A percentile compares a stretch with the other conserved stretches of the same genome.
Evolutionary conservation across 2,888 invertebrate species (phyloP).

Genomic region (Loripinus fragilis): DNA sequence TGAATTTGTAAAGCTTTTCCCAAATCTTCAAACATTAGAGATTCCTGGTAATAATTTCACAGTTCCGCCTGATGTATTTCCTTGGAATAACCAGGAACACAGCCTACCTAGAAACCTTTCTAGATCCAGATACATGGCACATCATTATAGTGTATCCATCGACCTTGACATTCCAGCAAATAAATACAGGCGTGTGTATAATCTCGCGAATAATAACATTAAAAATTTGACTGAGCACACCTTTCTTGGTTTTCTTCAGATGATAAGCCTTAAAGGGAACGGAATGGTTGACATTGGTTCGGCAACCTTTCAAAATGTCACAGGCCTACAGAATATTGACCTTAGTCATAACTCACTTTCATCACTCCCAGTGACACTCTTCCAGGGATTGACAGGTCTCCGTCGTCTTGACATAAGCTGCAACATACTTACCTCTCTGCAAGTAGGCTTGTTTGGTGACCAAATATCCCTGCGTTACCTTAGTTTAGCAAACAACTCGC

Average conservation of each 20-base stretch:
- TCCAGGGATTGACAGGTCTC: constrained; percentile 20
- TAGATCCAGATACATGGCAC: constrained; percentile 24
- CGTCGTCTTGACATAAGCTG: constrained; percentile 22
- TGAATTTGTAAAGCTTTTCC: constrained; percentile 23
- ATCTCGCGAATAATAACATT: constrained; percentile 28
- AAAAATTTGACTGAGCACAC: constrained; percentile 13
- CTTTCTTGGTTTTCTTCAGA: constrained; percentile 37
- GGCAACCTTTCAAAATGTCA: constrained; percentile 26
- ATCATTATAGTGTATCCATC: constrained; percentile 16
- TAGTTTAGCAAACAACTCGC: constrained; percentile 16
- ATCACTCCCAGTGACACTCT: constrained; percentile 9
- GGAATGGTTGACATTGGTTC: constrained; percentile 14
- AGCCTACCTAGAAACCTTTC: constrained; percentile 34
- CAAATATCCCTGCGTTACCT: neutral
- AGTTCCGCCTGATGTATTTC: constrained; percentile 28
- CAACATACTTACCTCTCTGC: constrained; percentile 5
- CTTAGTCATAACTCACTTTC: constrained; percentile 23
- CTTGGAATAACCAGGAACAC: constrained; percentile 25
- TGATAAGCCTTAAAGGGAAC: constrained; percentile 32
- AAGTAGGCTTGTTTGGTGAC: neutral
- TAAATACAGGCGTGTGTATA: constrained; percentile 25
- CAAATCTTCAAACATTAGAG: constrained; percentile 34
- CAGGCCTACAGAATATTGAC: constrained; percentile 32
- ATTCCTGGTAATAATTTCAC: constrained; percentile 26
- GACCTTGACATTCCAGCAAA: constrained; percentile 18